A percentile compares a stretch with the other conserved stretches of the same genome.
These are phyloP conservation scores for Naja naja DNA, from an alignment of 2,113 vertebrate genomes.

Conservation along the genomic window DNA sequence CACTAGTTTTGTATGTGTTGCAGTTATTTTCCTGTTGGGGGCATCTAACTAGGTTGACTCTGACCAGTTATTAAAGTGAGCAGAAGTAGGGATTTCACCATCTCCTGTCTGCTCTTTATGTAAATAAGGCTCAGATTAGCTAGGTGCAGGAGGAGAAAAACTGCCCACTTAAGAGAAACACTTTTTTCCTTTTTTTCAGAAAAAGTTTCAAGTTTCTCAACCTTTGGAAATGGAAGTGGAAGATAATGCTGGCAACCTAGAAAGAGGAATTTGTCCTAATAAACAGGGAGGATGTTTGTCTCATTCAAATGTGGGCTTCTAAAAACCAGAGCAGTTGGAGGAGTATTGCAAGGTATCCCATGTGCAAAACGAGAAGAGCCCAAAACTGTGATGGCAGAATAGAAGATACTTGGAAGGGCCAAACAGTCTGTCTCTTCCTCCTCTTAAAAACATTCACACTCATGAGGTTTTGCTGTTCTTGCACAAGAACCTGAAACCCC, in stretches of 20 bases:
- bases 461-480: not conserved
- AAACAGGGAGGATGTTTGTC: not conserved
- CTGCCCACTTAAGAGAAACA: too few relatives aligned
- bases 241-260: not conserved
- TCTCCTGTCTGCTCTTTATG: not conserved
- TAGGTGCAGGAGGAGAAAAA: not conserved
- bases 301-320: not conserved
- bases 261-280: not conserved
- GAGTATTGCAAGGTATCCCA: not conserved
- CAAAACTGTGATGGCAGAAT: not conserved
- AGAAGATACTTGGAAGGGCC: not conserved
- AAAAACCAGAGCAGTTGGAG: not conserved
- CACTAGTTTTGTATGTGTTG: not conserved
- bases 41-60: not conserved
- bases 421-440: too few relatives aligned
- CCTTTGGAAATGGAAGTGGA: not conserved
- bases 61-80: not conserved
- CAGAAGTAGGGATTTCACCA: not conserved
- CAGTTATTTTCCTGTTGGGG: not conserved
- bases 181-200: too few relatives aligned
- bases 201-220: not conserved
- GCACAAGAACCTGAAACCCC: not conserved
- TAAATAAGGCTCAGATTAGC: not conserved
- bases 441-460: not conserved
- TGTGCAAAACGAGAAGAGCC: not conserved